phyloP scores from a whole-genome alignment of 1,140 invertebrate genomes.

The Oryzaephilus surinamensis region DNA sequence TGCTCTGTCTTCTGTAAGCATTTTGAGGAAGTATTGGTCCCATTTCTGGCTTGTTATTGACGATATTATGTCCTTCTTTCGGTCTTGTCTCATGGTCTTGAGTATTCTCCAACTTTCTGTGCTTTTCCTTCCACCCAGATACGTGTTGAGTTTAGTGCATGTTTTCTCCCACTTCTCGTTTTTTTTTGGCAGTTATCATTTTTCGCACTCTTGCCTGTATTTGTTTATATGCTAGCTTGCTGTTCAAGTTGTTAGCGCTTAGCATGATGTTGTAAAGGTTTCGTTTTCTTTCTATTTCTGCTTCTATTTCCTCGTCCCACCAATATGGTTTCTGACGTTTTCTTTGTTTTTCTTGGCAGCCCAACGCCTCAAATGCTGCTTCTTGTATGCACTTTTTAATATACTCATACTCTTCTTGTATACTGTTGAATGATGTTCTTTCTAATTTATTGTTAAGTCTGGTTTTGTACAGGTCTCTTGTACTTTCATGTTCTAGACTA shows the following conservation, averaged over 20 bases:
- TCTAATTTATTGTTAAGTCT: too few species aligned
- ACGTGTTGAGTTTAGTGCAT: constrained; percentile 1
- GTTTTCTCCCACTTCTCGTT: constrained; percentile 5
- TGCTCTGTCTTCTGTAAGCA: constrained; percentile 2
- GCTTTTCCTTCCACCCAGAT: constrained; percentile 5
- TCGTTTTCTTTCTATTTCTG: constrained; percentile 1
- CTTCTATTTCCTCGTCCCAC: constrained; percentile 4
- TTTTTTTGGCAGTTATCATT: constrained; percentile 4
- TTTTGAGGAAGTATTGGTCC: constrained; percentile 3
- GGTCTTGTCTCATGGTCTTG: background rate
- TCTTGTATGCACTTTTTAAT: constrained; percentile 5
- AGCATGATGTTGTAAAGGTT: background rate
- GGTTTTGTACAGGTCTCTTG: too few species aligned
- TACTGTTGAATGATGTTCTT: too few species aligned
- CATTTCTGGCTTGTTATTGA: background rate
- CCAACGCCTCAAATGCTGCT: constrained; percentile 2
- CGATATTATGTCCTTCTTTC: constrained; percentile 7
- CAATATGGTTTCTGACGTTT: constrained; percentile 5
- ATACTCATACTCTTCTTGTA: too few species aligned
- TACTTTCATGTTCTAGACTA: too few species aligned
- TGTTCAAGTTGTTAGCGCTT: background rate
- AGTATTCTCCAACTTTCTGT: constrained; percentile 9
- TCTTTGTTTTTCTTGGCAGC: background rate
- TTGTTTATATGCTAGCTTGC: constrained; percentile 2
- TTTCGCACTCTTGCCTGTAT: constrained; percentile 3